phyloP scores from a whole-genome alignment of 64 coral and sea anemone genomes.

The Dendrophyllia cribrosa region DNA sequence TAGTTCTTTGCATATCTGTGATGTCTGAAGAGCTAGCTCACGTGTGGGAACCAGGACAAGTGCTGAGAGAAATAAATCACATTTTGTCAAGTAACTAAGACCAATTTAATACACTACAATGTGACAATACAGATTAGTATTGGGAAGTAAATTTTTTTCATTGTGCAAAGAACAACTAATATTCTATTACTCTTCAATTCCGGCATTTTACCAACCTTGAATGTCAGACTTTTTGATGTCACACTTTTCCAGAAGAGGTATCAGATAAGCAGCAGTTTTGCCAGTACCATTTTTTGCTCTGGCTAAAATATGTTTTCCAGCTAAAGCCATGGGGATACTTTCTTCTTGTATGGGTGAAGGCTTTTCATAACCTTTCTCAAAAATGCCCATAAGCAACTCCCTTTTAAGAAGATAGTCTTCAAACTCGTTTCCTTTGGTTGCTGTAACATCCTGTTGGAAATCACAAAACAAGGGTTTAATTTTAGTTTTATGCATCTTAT shows the following conservation, averaged over 20 bases:
- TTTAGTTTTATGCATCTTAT: background rate
- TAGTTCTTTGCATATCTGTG: conserved; percentile 97
- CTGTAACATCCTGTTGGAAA: conserved; percentile 92
- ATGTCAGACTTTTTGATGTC: conserved; percentile 79
- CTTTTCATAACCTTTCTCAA: conserved; percentile 98
- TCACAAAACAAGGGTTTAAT: background rate
- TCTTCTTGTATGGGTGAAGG: conserved; percentile 99
- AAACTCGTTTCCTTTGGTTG: conserved; percentile 99
- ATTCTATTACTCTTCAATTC: no score
- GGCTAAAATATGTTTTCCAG: conserved; percentile 95
- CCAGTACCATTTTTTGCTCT: conserved; percentile 99
- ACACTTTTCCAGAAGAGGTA: conserved; percentile 93
- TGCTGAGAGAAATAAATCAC: conserved; percentile 49
- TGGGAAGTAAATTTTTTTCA: no score
- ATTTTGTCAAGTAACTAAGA: no score
- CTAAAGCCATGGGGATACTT: conserved; percentile 95
- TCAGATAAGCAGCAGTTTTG: conserved; percentile 97
- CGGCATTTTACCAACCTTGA: conserved; percentile 72
- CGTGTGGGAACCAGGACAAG: conserved; percentile 95
- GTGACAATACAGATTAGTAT: no score
- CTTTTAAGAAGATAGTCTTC: conserved; percentile 98
- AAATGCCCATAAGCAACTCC: conserved; percentile 98
- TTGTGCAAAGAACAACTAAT: no score
- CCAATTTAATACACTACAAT: no score
- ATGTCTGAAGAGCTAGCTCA: conserved; percentile 96